phyloP scores from a whole-genome alignment of 2,113 vertebrate species.

The Nerophis ophidion region DNA sequence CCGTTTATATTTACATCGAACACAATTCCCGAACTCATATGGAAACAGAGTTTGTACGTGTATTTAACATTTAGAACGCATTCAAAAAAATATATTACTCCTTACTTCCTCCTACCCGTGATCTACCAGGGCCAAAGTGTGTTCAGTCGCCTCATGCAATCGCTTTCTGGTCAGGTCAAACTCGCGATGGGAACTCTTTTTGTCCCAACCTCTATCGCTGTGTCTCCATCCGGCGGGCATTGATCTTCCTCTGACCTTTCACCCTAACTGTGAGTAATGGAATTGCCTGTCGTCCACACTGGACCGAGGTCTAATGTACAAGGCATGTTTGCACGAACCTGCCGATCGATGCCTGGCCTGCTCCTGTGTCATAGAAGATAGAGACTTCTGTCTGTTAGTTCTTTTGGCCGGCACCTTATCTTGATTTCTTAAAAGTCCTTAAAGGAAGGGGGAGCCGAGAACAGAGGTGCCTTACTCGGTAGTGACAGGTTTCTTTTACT shows the following conservation, averaged over 20 bases:
- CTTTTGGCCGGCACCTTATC: slow-evolving; percentile 21
- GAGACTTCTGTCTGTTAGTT: slow-evolving; percentile 20
- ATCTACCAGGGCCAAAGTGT: slow-evolving; percentile 20
- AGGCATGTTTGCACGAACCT: slow-evolving; percentile 37
- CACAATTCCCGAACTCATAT: no score
- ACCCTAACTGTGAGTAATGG: slow-evolving; percentile 56
- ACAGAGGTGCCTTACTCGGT: neutral
- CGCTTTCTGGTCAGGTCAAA: slow-evolving; percentile 23
- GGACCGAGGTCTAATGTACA: slow-evolving; percentile 60
- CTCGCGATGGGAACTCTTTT: slow-evolving; percentile 23
- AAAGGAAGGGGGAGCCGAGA: slow-evolving; percentile 10
- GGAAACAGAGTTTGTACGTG: no score
- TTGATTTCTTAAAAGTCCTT: slow-evolving; percentile 29
- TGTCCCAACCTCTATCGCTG: slow-evolving; percentile 25
- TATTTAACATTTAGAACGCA: no score
- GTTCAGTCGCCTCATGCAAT: slow-evolving; percentile 17
- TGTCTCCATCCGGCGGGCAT: slow-evolving; percentile 46
- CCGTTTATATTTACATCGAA: no score
- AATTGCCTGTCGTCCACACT: slow-evolving; percentile 51
- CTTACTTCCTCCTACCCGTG: slow-evolving; percentile 4
- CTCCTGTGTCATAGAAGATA: slow-evolving; percentile 29
- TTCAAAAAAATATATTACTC: neutral
- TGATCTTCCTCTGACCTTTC: slow-evolving; percentile 49
- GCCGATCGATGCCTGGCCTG: slow-evolving; percentile 40
- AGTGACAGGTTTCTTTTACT: neutral